A percentile compares a stretch with the other conserved stretches of the same genome.
These are phyloP conservation scores for Ectemnius continuus DNA, from an alignment of 2,888 invertebrate species.

Conservation along the genomic window DNA sequence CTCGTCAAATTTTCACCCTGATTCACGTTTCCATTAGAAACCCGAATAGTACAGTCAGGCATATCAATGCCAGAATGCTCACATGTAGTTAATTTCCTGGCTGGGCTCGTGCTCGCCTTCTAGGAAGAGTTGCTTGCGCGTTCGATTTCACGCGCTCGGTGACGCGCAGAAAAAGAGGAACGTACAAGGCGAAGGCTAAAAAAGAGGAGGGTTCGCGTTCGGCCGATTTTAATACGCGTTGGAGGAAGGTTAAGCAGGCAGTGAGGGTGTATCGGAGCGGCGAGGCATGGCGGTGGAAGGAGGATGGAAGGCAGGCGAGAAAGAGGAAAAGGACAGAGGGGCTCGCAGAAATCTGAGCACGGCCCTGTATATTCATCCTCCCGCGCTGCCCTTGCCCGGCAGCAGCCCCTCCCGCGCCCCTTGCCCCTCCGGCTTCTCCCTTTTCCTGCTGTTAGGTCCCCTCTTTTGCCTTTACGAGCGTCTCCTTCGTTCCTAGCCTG, in stretches of 20 bases:
- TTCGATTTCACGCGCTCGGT: constrained; percentile 21
- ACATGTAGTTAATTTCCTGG: neutral
- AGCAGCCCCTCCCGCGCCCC: constrained; percentile 43
- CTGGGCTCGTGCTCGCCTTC: constrained; percentile 1
- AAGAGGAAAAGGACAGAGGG: constrained; percentile 34
- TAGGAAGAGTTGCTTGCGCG: constrained; percentile 15
- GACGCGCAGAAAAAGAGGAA: neutral
- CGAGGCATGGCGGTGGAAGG: neutral
- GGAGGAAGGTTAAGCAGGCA: constrained; percentile 12
- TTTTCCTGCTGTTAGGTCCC: constrained; percentile 47
- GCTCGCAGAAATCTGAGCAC: constrained; percentile 63
- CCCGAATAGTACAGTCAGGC: too few species aligned
- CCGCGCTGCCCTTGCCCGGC: constrained; percentile 47
- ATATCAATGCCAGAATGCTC: too few species aligned
- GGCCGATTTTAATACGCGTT: constrained; percentile 10
- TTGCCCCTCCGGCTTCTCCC: constrained; percentile 49
- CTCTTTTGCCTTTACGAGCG: constrained; percentile 45
- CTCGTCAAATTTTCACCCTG: too few species aligned
- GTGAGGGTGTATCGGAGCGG: neutral
- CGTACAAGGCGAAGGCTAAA: neutral
- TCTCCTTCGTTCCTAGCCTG: constrained; percentile 55
- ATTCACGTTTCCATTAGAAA: too few species aligned
- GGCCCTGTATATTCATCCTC: constrained; percentile 61
- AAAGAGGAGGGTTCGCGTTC: constrained; percentile 4
- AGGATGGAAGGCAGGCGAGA: constrained; percentile 3